Evolutionary conservation across 2,113 vertebrate genomes (phyloP), one percentile per base, ranked within the genome.

Genomic region (Myotis davidii): DNA sequence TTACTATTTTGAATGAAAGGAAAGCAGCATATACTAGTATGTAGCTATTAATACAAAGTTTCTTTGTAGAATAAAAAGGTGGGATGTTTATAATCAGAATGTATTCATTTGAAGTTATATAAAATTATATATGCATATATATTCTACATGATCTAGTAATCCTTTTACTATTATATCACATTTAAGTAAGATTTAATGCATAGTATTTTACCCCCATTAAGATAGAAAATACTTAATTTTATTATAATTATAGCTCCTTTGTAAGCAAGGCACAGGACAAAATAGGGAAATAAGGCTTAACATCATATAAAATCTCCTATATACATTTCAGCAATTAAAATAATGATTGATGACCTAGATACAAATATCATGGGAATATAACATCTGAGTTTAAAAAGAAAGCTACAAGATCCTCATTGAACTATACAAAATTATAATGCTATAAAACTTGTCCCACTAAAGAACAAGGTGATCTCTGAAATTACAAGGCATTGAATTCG

Each of bases 381-480:
- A 50, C 89, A 85, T 56, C 59, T 65, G 34, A 52, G 88, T 61
- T 87, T 52, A 23, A 45, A 76, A 90, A 85, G 64, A 67, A 89
- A 34, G 10, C 70, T 85, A 61, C 1, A 76, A 76, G 83, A 42
- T 48, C 56, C 29, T 94, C 59, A 89, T 0, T 84, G 79, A 93
- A 34, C 50, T 87, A 11, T 34, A 88, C 45, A 85, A 95, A 96
- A 96, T 90, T 84, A 50, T 48, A 81, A 85, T 21, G 56, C 50
- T 64, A 83, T 92, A 88, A 89, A 96, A 29, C 83, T 79, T 88
- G 39, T 50, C 78, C 74, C 64, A 42, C 72, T 81, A 20, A 61
- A 86, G 64, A 92, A 91, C 73, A 96, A 93, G 86, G 91, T 91
- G 92, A 96, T 92, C 85, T 85, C 85, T 90, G 39, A 79, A 96